phyloP scores from a whole-genome alignment of 2,113 vertebrate genomes.

The Oophaga pumilio region DNA sequence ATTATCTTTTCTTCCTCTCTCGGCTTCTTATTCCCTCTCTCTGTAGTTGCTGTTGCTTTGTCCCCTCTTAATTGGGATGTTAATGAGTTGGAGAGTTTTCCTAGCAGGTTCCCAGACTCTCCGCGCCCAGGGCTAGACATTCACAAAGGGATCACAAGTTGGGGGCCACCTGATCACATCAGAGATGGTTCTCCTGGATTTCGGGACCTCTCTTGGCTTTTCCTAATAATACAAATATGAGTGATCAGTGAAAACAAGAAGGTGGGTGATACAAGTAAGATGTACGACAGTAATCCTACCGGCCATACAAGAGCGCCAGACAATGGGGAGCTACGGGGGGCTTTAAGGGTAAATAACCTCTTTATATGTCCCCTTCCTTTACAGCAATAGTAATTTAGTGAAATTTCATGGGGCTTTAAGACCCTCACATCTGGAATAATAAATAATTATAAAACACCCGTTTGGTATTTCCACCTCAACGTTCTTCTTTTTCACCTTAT shows the following conservation, averaged over 20 bases:
- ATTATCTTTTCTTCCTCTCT: constrained; percentile 67
- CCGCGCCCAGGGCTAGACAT: constrained; percentile 69
- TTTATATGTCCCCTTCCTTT: background rate
- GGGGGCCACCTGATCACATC: constrained; percentile 78
- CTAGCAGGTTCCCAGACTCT: constrained; percentile 78
- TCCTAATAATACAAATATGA: constrained; percentile 67
- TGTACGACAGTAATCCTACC: background rate
- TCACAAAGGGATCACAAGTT: constrained; percentile 84
- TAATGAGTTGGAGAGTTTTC: constrained; percentile 73
- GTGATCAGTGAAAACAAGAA: constrained; percentile 66
- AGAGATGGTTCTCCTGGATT: constrained; percentile 75
- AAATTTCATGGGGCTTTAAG: background rate
- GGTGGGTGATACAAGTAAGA: constrained; percentile 51
- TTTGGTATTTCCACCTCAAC: no score
- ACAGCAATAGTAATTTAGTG: background rate
- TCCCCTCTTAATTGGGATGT: constrained; percentile 81
- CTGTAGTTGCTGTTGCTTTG: constrained; percentile 58
- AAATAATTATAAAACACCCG: background rate
- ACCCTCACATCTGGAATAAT: background rate
- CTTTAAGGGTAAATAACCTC: constrained; percentile 1
- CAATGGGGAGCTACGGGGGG: background rate
- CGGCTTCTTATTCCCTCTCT: constrained; percentile 47
- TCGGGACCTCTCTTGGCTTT: constrained; percentile 64
- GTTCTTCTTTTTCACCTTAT: background rate
- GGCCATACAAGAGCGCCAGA: background rate